A percentile compares a stretch with the other conserved stretches of the same genome.
These are phyloP conservation scores for Chauna torquata DNA, from an alignment of 2,113 vertebrate species.

Conservation along the genomic window DNA sequence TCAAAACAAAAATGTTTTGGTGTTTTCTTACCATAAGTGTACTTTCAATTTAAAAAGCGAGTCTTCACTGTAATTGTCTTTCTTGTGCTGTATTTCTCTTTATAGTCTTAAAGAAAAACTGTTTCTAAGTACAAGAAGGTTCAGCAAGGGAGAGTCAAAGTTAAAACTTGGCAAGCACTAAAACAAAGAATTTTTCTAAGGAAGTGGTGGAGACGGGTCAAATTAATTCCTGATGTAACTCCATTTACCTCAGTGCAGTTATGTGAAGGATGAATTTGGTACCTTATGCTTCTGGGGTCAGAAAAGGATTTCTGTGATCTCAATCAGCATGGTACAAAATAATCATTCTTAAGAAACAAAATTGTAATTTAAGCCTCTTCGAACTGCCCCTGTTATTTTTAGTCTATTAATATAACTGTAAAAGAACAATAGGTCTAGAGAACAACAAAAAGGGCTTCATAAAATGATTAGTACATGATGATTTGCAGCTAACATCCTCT, in stretches of 20 bases:
- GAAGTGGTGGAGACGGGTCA: conserved; percentile 44
- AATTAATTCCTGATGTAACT: conserved; percentile 61
- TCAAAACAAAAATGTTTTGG: background rate
- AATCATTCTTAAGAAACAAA: background rate
- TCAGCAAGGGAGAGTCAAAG: conserved; percentile 1
- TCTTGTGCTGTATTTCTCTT: background rate
- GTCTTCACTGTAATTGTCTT: background rate
- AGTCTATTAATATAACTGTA: background rate
- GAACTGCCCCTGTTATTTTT: conserved; percentile 11
- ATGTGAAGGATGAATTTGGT: conserved; percentile 18
- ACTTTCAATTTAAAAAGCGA: conserved; percentile 28
- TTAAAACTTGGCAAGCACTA: conserved; percentile 23
- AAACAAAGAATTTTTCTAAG: conserved; percentile 42
- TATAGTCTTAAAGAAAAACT: background rate
- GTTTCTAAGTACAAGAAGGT: background rate
- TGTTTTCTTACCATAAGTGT: background rate
- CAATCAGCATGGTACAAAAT: background rate
- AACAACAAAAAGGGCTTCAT: background rate
- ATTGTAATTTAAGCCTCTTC: background rate
- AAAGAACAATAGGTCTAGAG: conserved; percentile 15
- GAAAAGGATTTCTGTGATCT: conserved; percentile 13
- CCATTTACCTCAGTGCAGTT: conserved; percentile 21
- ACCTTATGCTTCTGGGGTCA: conserved; percentile 29
- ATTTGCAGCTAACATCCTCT: conserved; percentile 6
- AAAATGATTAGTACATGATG: background rate